A percentile compares a stretch with the other conserved stretches of the same genome.
These are phyloP conservation scores for Gymnoscelis rufifasciata DNA, from an alignment of 2,888 invertebrate genomes.

Conservation along the genomic window DNA sequence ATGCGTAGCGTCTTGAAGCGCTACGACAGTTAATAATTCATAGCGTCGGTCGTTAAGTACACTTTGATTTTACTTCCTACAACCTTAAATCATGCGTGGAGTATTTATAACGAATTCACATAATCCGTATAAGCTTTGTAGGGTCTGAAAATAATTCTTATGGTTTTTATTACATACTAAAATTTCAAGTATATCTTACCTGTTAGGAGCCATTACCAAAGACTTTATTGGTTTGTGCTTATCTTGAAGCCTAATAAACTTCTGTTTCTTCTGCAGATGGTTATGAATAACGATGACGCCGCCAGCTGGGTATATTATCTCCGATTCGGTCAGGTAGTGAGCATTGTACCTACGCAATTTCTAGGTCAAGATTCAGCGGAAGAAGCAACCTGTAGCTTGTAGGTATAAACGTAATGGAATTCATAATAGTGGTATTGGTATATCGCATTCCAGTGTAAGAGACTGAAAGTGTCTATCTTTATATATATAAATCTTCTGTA, in stretches of 20 bases:
- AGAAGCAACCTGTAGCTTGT: slow-evolving; percentile 13
- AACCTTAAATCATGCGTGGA: too few species aligned
- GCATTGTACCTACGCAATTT: slow-evolving; percentile 80
- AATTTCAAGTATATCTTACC: slow-evolving; percentile 70
- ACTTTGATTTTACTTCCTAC: too few species aligned
- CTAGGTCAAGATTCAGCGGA: slow-evolving; percentile 29
- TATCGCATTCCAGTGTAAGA: too few species aligned
- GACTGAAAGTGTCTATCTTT: too few species aligned
- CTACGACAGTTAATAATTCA: too few species aligned
- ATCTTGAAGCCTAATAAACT: slow-evolving; percentile 83
- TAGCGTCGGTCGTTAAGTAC: too few species aligned
- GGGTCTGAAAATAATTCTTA: too few species aligned
- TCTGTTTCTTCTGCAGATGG: slow-evolving; percentile 84
- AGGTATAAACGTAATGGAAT: background rate
- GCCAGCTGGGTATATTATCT: slow-evolving; percentile 89
- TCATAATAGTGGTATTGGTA: background rate
- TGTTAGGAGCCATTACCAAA: slow-evolving; percentile 82
- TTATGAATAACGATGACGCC: slow-evolving; percentile 87
- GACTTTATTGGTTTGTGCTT: slow-evolving; percentile 82
- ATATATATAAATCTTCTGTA: too few species aligned
- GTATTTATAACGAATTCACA: too few species aligned
- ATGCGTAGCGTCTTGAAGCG: too few species aligned
- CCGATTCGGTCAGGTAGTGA: slow-evolving; percentile 85
- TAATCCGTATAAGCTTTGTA: too few species aligned
- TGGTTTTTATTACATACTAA: too few species aligned